Evolutionary conservation across 2,888 invertebrate species (phyloP), one percentile per base, ranked within the genome.

Genomic region (Acrobasis repandana): DNA sequence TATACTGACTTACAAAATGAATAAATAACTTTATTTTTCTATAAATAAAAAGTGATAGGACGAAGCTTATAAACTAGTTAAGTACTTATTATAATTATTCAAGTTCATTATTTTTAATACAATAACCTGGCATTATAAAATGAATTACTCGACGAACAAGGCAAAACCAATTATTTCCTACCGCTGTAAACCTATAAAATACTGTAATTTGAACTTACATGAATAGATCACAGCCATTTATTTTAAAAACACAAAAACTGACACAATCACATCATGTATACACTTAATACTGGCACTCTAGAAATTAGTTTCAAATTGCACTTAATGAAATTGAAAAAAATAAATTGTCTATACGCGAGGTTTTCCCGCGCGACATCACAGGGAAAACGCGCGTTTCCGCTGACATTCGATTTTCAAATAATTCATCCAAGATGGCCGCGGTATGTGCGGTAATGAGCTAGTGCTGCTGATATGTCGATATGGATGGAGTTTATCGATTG

Each of bases 341-440:
- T 43, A 49, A 20, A 48, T 57, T 56, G 38, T 62, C 61, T 62
- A 63, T 63, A 59, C 52, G 59, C 63, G 62, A 60, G 34, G 49
- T 67, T 80, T 79, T 80, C 77, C 78, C 80, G 75, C 86, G 80
- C 76, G 66, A 70, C 54, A 54, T 54, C 54, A 54, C 54, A 54
- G 15, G 76, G 61, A 72, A 68, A 73, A 73, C 88, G 86, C 83
- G 80, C 81, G 86, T 73, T 83, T 83, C 83, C 82, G 81, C 70
- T 79, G 75, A 81, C 74, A 77, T 85, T 82, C 85, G 83, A 82
- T 86, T 90, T 90, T 88, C 86, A 88, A 90, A 90, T 90, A 89
- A 85, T 80, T 79, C 77, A 82, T 84, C 79, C 86, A 88, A 88
- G 74, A 90, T 90, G 89, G 90, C 88, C 65, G 80, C 69, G 77